These are phyloP conservation scores for Acromyrmex charruanus DNA, from an alignment of 1,140 invertebrate genomes.

Conservation along the genomic window DNA sequence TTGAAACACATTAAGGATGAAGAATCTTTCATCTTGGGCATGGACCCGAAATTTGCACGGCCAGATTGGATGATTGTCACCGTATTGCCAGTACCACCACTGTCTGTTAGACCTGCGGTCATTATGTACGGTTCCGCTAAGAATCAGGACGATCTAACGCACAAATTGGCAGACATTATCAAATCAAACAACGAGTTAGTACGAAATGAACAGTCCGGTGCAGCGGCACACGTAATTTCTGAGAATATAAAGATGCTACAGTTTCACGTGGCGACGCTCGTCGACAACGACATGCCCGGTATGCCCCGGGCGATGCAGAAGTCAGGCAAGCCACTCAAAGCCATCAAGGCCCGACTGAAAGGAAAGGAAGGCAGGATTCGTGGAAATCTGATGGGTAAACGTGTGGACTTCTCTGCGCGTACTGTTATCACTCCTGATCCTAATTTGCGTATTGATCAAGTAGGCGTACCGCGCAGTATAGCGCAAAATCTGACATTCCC, in stretches of 20 bases:
- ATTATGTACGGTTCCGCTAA: conserved; percentile 99
- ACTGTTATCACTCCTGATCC: conserved; percentile 99
- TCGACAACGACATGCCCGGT: conserved; percentile 99
- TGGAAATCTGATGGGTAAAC: conserved; percentile 99
- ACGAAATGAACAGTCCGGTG: conserved; percentile 98
- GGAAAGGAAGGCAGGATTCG: conserved; percentile 99
- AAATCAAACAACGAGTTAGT: conserved; percentile 99
- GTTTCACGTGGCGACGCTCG: conserved; percentile 99
- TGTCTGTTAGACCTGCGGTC: conserved; percentile 97
- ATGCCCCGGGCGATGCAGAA: conserved; percentile 99
- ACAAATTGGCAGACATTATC: conserved; percentile 99
- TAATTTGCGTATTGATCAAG: conserved; percentile 99
- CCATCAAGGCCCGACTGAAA: conserved; percentile 96
- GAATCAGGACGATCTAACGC: conserved; percentile 99
- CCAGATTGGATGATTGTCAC: conserved; percentile 99
- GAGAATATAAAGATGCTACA: conserved; percentile 99
- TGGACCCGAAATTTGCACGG: conserved; percentile 97
- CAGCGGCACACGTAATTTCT: conserved; percentile 97
- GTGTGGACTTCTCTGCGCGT: conserved; percentile 99
- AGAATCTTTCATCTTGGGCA: conserved; percentile 97
- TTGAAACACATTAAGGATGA: conserved; percentile 99
- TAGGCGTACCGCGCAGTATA: conserved; percentile 99
- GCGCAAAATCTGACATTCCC: conserved; percentile 99
- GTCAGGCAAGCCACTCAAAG: conserved; percentile 99
- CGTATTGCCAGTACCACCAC: conserved; percentile 98